phyloP scores from a whole-genome alignment of 2,888 invertebrate species.

The Lordiphosa fenestrarum region DNA sequence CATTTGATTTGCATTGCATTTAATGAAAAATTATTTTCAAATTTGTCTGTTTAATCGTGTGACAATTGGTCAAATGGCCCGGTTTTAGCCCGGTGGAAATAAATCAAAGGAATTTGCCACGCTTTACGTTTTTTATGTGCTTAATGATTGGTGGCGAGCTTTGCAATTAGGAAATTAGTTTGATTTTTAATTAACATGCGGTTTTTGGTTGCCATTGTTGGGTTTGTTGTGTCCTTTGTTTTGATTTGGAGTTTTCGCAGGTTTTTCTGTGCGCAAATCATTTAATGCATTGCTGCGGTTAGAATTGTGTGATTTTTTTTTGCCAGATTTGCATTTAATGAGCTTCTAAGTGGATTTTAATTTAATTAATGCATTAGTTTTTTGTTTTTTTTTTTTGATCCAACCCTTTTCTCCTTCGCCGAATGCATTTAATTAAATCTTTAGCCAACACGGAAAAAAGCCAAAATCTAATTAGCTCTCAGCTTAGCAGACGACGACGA shows the following conservation, averaged over 20 bases:
- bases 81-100: slow-evolving; percentile 31
- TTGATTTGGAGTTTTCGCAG: slow-evolving; percentile 10
- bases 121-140: slow-evolving; percentile 42
- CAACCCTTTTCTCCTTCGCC: slow-evolving; percentile 3
- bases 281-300: slow-evolving; percentile 73
- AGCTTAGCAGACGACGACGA: slow-evolving; percentile 9
- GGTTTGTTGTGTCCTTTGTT: slow-evolving; percentile 16
- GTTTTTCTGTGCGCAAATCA: slow-evolving; percentile 56
- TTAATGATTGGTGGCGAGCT: slow-evolving; percentile 70
- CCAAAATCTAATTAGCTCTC: slow-evolving; percentile 11
- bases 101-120: slow-evolving; percentile 58
- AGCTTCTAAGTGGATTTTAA: slow-evolving; percentile 73
- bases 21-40: slow-evolving; percentile 76
- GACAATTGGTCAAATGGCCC: slow-evolving; percentile 69
- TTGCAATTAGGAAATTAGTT: slow-evolving; percentile 75
- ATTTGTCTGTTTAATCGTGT: slow-evolving; percentile 75
- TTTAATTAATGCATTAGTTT: slow-evolving; percentile 56
- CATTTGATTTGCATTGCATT: slow-evolving; percentile 74
- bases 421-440: slow-evolving; percentile 31
- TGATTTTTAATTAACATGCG: slow-evolving; percentile 76
- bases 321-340: slow-evolving; percentile 67
- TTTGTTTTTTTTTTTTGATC: slow-evolving; percentile 10
- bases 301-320: slow-evolving; percentile 47
- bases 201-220: slow-evolving; percentile 43
- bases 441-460: slow-evolving; percentile 13